Percentiles rank a stretch among this genome's conserved stretches.
These are phyloP conservation scores for Sesia apiformis DNA, from an alignment of 2,888 invertebrate species.

Conservation along the genomic window DNA sequence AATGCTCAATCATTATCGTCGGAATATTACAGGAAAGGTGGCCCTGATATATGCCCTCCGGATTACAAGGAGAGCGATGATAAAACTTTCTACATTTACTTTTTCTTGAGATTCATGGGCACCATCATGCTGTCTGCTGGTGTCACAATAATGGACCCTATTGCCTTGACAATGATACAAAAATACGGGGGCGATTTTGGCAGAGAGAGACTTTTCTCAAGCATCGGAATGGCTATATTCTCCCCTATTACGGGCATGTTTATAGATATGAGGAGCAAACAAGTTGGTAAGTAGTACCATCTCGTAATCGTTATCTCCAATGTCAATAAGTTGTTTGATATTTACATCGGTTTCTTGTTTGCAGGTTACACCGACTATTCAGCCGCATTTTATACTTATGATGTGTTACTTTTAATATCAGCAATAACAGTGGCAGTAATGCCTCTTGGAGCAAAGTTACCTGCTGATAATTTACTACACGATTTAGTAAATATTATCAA, in stretches of 20 bases:
- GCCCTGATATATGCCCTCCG: conserved; percentile 85
- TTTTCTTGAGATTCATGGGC: conserved; percentile 84
- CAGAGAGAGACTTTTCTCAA: conserved; percentile 85
- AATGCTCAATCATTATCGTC: conserved; percentile 15
- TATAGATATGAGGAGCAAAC: conserved; percentile 81
- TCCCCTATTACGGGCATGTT: conserved; percentile 86
- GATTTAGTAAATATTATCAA: conserved; percentile 84
- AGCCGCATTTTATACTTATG: conserved; percentile 90
- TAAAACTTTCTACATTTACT: conserved; percentile 88
- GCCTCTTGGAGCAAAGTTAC: conserved; percentile 85
- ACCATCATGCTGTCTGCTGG: conserved; percentile 88
- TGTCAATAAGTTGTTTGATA: conserved; percentile 49
- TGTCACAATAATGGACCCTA: conserved; percentile 92
- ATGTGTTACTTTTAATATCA: conserved; percentile 81
- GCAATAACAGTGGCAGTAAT: conserved; percentile 83
- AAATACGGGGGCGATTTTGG: conserved; percentile 89
- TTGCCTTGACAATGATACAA: conserved; percentile 89
- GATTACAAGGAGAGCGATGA: conserved; percentile 86
- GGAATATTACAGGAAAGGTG: conserved; percentile 76
- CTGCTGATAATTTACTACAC: conserved; percentile 84
- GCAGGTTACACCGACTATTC: conserved; percentile 88
- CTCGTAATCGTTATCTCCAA: conserved; percentile 53
- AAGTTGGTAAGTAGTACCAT: conserved; percentile 67
- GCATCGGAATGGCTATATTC: conserved; percentile 88
- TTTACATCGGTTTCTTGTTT: conserved; percentile 48